Percentiles rank a stretch among this genome's conserved stretches.
phyloP scores from a whole-genome alignment of 2,797 vertebrate genomes.

The Moxostoma hubbsi region DNA sequence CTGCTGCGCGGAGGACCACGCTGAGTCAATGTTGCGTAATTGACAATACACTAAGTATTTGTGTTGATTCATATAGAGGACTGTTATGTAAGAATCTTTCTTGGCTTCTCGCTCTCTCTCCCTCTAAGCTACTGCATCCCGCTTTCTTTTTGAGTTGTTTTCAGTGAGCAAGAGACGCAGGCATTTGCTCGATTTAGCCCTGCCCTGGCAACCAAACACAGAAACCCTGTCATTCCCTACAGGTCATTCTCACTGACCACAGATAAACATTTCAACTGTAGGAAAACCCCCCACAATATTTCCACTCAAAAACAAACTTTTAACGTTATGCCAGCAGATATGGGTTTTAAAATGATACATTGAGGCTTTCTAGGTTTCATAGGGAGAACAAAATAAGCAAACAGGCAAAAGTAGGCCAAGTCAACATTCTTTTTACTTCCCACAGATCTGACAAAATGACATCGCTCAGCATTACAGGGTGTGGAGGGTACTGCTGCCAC shows the following conservation, averaged over 20 bases:
- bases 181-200: conserved; percentile 60
- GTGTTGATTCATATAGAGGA: conserved; percentile 48
- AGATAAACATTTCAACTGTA: conserved; percentile 59
- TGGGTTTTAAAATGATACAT: conserved; percentile 47
- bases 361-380: conserved; percentile 39
- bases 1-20: neutral
- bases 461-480: conserved; percentile 53
- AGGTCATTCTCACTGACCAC: conserved; percentile 54
- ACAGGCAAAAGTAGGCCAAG: conserved; percentile 43
- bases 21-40: conserved; percentile 49
- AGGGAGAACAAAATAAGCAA: conserved; percentile 30
- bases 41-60: conserved; percentile 38
- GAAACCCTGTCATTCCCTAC: conserved; percentile 60
- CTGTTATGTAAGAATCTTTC: conserved; percentile 50
- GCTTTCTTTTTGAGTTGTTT: conserved; percentile 57
- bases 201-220: conserved; percentile 56
- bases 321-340: conserved; percentile 36
- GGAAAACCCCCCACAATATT: conserved; percentile 44
- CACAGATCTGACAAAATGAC: conserved; percentile 41
- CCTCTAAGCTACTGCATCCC: conserved; percentile 24
- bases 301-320: conserved; percentile 55
- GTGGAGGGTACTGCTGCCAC: conserved; percentile 23
- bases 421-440: conserved; percentile 44
- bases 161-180: conserved; percentile 51
- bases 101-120: conserved; percentile 15